Evolutionary conservation across 2,797 vertebrate genomes (phyloP), one percentile per base, ranked within the genome.

Genomic region (Microctenopoma lineatum): DNA sequence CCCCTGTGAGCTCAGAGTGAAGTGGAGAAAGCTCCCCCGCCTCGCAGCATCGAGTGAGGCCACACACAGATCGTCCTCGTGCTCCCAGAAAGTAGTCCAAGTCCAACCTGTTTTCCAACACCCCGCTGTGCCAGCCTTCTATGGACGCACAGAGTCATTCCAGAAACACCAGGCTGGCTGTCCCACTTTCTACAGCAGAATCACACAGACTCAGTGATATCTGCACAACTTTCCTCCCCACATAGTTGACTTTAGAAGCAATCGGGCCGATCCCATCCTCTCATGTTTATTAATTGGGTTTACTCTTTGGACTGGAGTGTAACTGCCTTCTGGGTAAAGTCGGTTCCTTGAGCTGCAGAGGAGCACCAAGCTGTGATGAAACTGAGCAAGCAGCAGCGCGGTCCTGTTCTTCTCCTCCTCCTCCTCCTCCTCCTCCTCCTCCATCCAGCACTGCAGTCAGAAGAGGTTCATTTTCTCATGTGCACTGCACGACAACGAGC

Each of bases 281-380:
- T 89, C 89, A 90, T 91, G 89, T 92, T 89, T 90, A 89, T 89
- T 88, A 87, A 90, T 81, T 80, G 80, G 77, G 69, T 71, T 77
- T 73, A 74, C 80, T 79, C 80, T 85, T 86, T 88, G 81, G 85
- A 88, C 74, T 78, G 12, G 57, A 71, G 78, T 65, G 63, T 50
- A 77, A 73, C 81, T 88, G 72, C 79, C 83, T 77, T 72, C 80
- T 67, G 83, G 79, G 73, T 64, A 34, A 75, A 58, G 50, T 55
- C 73, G 63, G 62, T 32, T 79, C 75, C 80, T 68, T 50, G 0
- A 75, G 78, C 62, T 73, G 76, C 55, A 59, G 75, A 69, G 63
- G 75, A 80, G 80, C 70, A 48, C 51, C 46, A 73, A 60, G 69
- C 81, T 82, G 75, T 65, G 78, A 78, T 84, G 85, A 89, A 84